A percentile compares a stretch with the other conserved stretches of the same genome.
These are phyloP conservation scores for Silurus glanis DNA, from an alignment of 2,113 vertebrate genomes.

Conservation along the genomic window DNA sequence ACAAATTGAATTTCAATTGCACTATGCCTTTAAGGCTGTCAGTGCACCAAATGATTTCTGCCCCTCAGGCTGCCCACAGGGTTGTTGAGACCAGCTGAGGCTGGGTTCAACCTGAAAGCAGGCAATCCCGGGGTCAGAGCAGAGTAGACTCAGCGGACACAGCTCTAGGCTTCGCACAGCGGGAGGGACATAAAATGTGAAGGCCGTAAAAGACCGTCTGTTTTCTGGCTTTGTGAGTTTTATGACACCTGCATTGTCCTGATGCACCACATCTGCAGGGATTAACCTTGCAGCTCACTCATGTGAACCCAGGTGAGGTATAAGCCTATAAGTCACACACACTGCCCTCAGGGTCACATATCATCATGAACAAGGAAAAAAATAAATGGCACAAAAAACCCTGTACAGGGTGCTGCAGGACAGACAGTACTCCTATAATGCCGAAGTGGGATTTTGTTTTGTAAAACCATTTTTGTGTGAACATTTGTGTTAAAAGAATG, in stretches of 20 bases:
- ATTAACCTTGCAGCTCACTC: slow-evolving; percentile 21
- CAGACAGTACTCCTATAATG: too few relatives aligned
- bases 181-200: not conserved
- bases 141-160: not conserved
- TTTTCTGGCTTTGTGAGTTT: slow-evolving; percentile 26
- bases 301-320: slow-evolving; percentile 12
- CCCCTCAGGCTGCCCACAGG: slow-evolving; percentile 33
- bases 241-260: slow-evolving; percentile 39
- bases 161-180: not conserved
- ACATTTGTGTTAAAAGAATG: not conserved
- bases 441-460: not conserved
- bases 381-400: slow-evolving; percentile 2
- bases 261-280: slow-evolving; percentile 31
- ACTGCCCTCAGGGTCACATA: slow-evolving; percentile 26
- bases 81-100: slow-evolving; percentile 27
- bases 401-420: not conserved
- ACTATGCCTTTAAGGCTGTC: slow-evolving; percentile 24
- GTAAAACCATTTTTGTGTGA: not conserved
- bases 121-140: not conserved
- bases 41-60: slow-evolving; percentile 15
- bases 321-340: slow-evolving; percentile 4
- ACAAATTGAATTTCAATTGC: slow-evolving; percentile 10
- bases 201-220: slow-evolving; percentile 5
- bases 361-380: slow-evolving; percentile 32
- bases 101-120: not conserved